A percentile compares a stretch with the other conserved stretches of the same genome.
Conservation (phyloP, 1,140 invertebrate genomes). For the Drosophila pruinosa region DNA sequence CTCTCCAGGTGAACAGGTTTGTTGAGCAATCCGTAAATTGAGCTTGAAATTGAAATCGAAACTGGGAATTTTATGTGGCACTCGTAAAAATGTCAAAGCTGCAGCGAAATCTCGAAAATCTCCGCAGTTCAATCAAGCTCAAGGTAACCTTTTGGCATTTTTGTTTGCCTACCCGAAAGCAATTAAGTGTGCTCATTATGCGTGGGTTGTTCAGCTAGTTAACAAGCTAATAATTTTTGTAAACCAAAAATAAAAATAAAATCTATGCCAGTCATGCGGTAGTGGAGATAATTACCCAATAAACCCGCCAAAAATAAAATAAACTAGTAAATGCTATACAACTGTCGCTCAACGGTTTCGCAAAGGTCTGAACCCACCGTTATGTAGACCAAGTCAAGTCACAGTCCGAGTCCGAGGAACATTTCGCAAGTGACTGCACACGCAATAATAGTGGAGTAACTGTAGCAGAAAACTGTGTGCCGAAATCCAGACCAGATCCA, state of each 20-base stretch:
- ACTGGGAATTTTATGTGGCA: constrained; percentile 24
- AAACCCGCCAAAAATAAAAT: not conserved
- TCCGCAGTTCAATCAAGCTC: constrained; percentile 34
- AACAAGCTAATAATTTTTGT: not conserved
- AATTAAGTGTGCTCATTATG: not conserved
- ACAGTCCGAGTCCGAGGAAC: constrained; percentile 1
- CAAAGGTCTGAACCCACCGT: constrained; percentile 8
- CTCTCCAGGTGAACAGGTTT: constrained; percentile 62
- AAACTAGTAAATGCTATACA: not conserved
- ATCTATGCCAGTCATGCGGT: not conserved
- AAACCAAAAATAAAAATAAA: not conserved
- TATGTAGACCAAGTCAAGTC: constrained; percentile 19
- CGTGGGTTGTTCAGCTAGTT: not conserved
- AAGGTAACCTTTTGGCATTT: constrained; percentile 71
- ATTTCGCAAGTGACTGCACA: constrained; percentile 45
- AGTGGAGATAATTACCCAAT: constrained; percentile 22
- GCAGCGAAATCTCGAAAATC: not conserved
- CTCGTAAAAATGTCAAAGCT: constrained; percentile 27
- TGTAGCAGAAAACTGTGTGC: constrained; percentile 42
- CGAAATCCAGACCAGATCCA: constrained; percentile 25
- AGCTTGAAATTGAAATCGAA: constrained; percentile 66
- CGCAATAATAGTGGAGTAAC: constrained; percentile 38
- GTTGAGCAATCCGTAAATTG: constrained; percentile 60
- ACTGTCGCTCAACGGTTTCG: not conserved
- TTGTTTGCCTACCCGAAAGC: not conserved